Base-by-base conservation (phyloP, 1,140 invertebrate genomes). In the Bombyx mori region DNA sequence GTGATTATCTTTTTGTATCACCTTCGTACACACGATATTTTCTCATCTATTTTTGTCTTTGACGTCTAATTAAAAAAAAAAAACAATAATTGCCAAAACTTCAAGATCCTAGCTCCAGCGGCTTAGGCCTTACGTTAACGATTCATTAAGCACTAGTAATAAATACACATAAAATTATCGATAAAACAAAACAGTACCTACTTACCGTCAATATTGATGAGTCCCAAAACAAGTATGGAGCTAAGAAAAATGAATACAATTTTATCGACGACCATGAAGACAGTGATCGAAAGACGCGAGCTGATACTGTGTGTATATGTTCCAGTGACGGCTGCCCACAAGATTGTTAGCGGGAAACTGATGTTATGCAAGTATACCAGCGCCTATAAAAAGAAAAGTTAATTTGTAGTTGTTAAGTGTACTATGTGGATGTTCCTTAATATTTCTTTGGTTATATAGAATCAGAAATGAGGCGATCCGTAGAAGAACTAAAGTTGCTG, bases 141-240 rank as follows among this genome's bases (percentile, higher is more conserved):
- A 35, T 47, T 47, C 2, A 47, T 3, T 10, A 6, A 3, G 45
- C 8, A 47, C 8, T 0, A 12, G 6, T 47, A 10, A 47, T 10
- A 9, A 47, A 47, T 12, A 1, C 6, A 10, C n/a, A 47, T 47
- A 47, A 47, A 12, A 47, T 6, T 2, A 42, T 53, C 22, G 35
- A 53, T n/a, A 44, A 22, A 53, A 18, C 12, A 18, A 18, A 18
- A 18, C 12, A 18, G 12, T 7, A n/a, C 1, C 3, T 18, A 42
- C 61, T 58, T 42, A 62, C 61, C 44, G 18, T 62, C 35, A 35
- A 62, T 45, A 49, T 58, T 54, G 42, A 62, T 42, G 4, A 52
- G 1, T 48, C 61, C 61, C 10, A 58, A 18, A 0, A 62, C 9
- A 35, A n/a, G 2, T 7, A 58, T 18, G 5, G 6, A 8, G 7